phyloP scores from a whole-genome alignment of 2,797 vertebrate genomes.

The Neomorphus geoffroyi region DNA sequence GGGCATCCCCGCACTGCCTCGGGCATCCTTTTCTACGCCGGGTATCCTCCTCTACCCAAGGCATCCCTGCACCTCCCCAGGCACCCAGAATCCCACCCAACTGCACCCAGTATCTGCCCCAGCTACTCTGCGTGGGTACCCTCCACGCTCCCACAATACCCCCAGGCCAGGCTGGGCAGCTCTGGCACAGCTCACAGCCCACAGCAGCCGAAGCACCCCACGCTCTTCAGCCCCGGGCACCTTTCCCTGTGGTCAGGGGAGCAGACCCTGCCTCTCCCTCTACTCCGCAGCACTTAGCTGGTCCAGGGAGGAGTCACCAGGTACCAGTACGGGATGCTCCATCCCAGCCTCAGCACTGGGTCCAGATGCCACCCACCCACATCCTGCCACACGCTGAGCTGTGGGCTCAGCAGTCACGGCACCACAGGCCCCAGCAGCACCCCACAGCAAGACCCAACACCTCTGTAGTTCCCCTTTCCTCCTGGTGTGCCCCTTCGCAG shows the following conservation, averaged over 20 bases:
- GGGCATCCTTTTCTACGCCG: background rate
- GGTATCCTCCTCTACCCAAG: background rate
- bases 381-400: background rate
- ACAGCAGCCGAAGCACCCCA: background rate
- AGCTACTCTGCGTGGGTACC: rapidly evolving
- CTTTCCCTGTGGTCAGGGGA: background rate
- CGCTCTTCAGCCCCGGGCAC: background rate
- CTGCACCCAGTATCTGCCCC: background rate
- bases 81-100: background rate
- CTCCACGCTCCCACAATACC: rapidly evolving
- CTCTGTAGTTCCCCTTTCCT: background rate
- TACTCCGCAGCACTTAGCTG: background rate
- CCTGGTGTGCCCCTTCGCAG: background rate
- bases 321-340: background rate
- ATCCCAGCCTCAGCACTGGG: background rate
- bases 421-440: background rate
- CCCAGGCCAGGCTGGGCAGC: background rate
- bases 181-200: background rate
- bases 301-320: background rate
- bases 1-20: no score
- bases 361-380: background rate
- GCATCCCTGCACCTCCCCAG: background rate
- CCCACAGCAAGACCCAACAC: background rate
- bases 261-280: background rate
- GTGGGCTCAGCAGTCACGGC: background rate